Percentiles rank a stretch among this genome's conserved stretches.
These are phyloP conservation scores for Athripsodes cinereus DNA, from an alignment of 2,888 invertebrate species.

Conservation along the genomic window DNA sequence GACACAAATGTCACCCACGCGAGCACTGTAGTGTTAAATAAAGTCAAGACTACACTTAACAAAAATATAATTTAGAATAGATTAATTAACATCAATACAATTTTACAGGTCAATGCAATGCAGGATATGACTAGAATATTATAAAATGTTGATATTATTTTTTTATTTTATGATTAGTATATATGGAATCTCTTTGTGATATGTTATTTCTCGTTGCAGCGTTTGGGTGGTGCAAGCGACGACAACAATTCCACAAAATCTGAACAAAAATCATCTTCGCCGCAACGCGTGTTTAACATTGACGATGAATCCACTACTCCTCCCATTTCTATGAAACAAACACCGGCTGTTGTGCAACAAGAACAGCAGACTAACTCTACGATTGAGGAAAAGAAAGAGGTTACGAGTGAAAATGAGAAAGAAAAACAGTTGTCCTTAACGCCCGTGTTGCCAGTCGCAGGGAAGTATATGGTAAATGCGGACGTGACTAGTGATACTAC, in stretches of 20 bases:
- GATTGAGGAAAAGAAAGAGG: not conserved
- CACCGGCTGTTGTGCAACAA: not conserved
- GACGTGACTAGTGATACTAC: conserved; percentile 9
- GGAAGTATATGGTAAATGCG: conserved; percentile 29
- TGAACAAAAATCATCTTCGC: conserved; percentile 7
- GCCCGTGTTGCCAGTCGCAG: conserved; percentile 14
- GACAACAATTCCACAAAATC: conserved; percentile 42
- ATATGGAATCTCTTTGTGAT: too few relatives aligned
- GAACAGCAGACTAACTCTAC: not conserved
- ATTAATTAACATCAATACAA: too few relatives aligned
- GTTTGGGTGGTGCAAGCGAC: conserved; percentile 52
- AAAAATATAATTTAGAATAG: too few relatives aligned
- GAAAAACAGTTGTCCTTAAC: conserved; percentile 12
- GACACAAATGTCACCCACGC: too few relatives aligned
- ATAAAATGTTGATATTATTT: too few relatives aligned
- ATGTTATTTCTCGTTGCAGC: conserved; percentile 38
- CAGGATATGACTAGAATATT: too few relatives aligned
- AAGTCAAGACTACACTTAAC: too few relatives aligned
- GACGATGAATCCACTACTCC: conserved; percentile 24
- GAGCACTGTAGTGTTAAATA: too few relatives aligned
- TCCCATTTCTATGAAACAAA: conserved; percentile 10
- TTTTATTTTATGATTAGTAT: too few relatives aligned
- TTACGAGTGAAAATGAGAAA: not conserved
- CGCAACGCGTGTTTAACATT: conserved; percentile 8
- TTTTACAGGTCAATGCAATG: too few relatives aligned